These are phyloP conservation scores for Tor tambroides DNA, from an alignment of 2,113 vertebrate species.

Conservation along the genomic window DNA sequence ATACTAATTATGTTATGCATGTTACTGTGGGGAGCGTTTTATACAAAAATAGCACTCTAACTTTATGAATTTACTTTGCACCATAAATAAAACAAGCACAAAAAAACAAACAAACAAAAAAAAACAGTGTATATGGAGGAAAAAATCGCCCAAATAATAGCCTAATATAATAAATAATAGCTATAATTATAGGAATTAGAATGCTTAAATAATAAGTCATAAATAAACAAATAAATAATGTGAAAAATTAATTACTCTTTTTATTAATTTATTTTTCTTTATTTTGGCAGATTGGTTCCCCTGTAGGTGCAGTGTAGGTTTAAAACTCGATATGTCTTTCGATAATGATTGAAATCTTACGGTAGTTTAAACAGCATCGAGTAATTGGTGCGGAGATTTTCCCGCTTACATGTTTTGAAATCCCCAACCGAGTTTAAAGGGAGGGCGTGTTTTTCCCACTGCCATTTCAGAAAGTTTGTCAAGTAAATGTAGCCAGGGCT, in stretches of 20 bases:
- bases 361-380: too few species aligned
- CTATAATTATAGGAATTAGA: not conserved
- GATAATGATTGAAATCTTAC: not conserved
- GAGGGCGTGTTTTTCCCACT: constrained; percentile 59
- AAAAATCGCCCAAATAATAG: too few species aligned
- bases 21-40: not conserved
- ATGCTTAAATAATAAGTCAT: too few species aligned
- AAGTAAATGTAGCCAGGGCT: constrained; percentile 44
- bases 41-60: not conserved
- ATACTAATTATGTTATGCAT: not conserved
- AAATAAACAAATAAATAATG: not conserved
- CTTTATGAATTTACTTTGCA: too few species aligned
- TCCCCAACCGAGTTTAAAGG: constrained; percentile 31
- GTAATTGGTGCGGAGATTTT: not conserved
- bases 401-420: constrained; percentile 52
- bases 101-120: not conserved
- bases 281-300: too few species aligned
- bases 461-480: constrained; percentile 33
- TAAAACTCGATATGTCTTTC: not conserved
- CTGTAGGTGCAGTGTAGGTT: not conserved
- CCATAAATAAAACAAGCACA: not conserved
- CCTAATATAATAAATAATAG: too few species aligned
- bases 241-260: not conserved
- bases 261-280: too few species aligned
- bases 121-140: not conserved